Evolutionary conservation across 2,888 invertebrate genomes (phyloP).

Genomic region (Stenoptilia bipunctidactyla): DNA sequence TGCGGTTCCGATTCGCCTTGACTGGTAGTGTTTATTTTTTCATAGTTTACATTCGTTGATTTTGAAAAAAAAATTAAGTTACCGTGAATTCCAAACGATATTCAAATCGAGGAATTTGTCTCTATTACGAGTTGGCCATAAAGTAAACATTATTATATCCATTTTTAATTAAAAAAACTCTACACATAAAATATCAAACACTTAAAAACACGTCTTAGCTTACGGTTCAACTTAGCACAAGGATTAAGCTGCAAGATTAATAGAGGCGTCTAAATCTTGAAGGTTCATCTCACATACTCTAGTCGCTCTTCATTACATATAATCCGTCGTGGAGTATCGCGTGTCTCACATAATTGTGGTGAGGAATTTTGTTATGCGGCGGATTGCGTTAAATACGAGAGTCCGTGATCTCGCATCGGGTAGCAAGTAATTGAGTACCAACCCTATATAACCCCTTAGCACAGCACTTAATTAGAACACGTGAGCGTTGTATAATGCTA

Average conservation of each 20-base stretch:
- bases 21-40: too few species aligned
- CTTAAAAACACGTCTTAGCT: too few species aligned
- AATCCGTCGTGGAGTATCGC: constrained; percentile 52
- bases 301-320: constrained; percentile 52
- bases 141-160: too few species aligned
- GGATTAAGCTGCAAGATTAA: not conserved
- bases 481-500: constrained; percentile 46
- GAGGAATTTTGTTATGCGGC: constrained; percentile 45
- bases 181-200: too few species aligned
- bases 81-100: too few species aligned
- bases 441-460: constrained; percentile 42
- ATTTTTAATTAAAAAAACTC: too few species aligned
- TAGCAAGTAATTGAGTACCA: constrained; percentile 58
- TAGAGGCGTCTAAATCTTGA: not conserved
- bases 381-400: constrained; percentile 33
- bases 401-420: constrained; percentile 58
- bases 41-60: too few species aligned
- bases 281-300: not conserved
- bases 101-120: too few species aligned
- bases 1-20: too few species aligned
- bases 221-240: too few species aligned
- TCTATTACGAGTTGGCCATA: too few species aligned
- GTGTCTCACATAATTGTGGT: constrained; percentile 52
- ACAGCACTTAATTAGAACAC: constrained; percentile 60
- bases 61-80: too few species aligned